These are phyloP conservation scores for Prionace glauca DNA, from an alignment of 2,797 vertebrate genomes.

Conservation along the genomic window DNA sequence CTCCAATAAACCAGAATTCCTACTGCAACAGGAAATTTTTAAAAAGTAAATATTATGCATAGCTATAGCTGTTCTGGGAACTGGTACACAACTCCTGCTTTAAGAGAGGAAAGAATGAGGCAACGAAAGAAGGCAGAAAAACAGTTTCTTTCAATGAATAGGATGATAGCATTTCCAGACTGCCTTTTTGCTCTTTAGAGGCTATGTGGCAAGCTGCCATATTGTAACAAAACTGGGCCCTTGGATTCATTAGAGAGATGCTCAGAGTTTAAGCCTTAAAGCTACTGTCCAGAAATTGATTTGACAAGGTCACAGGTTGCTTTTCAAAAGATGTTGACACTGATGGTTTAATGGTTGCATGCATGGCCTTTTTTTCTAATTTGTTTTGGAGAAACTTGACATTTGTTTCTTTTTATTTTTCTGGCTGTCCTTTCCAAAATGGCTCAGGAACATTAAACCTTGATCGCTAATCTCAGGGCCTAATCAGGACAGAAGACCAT, in stretches of 20 bases:
- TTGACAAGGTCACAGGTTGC: background rate
- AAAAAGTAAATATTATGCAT: background rate
- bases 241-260: background rate
- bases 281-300: background rate
- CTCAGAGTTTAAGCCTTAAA: background rate
- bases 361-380: background rate
- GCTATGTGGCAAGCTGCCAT: background rate
- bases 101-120: background rate
- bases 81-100: background rate
- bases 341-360: background rate
- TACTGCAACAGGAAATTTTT: background rate
- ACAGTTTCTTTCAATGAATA: background rate
- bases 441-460: background rate
- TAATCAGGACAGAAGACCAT: background rate
- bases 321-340: background rate
- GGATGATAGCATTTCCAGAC: background rate
- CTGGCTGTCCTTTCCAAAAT: background rate
- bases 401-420: background rate
- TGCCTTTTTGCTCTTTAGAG: background rate
- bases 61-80: background rate
- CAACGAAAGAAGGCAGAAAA: background rate
- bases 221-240: background rate
- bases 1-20: background rate
- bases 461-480: background rate
- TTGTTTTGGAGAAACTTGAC: background rate